phyloP scores from a whole-genome alignment of 2,113 vertebrate species.

The Drymodes brunneopygia region DNA sequence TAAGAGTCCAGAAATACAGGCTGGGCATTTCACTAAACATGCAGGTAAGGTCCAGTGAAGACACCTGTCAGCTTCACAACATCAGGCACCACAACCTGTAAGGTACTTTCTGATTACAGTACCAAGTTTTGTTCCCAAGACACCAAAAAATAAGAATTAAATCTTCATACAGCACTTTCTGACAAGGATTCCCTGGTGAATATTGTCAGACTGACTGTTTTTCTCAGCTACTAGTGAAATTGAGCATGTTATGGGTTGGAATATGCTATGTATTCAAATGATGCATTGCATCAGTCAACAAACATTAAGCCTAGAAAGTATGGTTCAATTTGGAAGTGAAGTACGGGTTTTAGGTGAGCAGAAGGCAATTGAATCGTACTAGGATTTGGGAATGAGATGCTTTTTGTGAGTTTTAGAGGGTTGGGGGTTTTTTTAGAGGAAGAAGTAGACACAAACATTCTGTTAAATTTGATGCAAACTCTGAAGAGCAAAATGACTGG shows the following conservation, averaged over 20 bases:
- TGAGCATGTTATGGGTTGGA: neutral
- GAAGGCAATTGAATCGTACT: neutral
- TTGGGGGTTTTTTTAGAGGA: neutral
- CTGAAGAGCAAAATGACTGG: neutral
- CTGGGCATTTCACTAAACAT: neutral
- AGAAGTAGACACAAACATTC: neutral
- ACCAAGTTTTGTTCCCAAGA: neutral
- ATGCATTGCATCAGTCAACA: neutral
- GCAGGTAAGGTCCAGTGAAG: neutral
- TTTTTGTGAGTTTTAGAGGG: neutral
- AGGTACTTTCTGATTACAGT: neutral
- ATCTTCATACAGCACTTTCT: neutral
- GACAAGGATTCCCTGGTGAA: neutral
- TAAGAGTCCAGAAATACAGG: neutral
- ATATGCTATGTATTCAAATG: neutral
- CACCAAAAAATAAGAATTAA: neutral
- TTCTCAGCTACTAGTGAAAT: constrained; percentile 16
- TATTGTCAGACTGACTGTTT: neutral
- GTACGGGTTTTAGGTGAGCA: neutral
- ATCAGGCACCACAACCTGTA: neutral
- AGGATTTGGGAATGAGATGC: neutral
- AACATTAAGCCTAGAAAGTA: neutral
- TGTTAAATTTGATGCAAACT: neutral
- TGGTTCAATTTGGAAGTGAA: neutral
- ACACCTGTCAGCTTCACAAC: neutral